phyloP scores from a whole-genome alignment of 1,140 invertebrate species.

The Goniozus legneri region DNA sequence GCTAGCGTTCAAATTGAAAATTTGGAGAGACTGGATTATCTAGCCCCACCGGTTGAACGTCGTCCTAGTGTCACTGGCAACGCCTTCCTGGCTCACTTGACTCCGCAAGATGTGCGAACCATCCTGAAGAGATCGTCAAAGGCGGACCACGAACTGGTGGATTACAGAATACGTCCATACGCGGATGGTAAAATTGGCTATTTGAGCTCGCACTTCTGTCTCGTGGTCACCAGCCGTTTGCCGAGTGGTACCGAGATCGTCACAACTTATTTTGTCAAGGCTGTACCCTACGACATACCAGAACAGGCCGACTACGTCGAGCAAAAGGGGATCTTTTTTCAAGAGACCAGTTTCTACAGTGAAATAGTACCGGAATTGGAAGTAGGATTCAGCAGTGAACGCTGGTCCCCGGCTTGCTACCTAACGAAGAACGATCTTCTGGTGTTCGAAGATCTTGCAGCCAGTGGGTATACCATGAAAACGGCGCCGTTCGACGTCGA shows the following conservation, averaged over 20 bases:
- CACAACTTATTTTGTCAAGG: constrained; percentile 56
- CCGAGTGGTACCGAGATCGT: constrained; percentile 14
- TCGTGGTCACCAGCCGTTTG: constrained; percentile 20
- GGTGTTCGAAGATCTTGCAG: constrained; percentile 51
- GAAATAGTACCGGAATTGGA: constrained; percentile 44
- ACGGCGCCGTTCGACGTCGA: constrained; percentile 49
- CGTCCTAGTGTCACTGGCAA: too few species aligned
- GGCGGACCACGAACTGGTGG: constrained; percentile 12
- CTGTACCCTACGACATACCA: constrained; percentile 43
- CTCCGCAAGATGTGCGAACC: too few species aligned
- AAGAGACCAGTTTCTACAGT: constrained; percentile 52
- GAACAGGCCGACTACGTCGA: constrained; percentile 47
- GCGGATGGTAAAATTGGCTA: constrained; percentile 51
- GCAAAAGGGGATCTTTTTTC: constrained; percentile 52
- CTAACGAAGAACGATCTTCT: constrained; percentile 46
- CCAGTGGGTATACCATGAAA: constrained; percentile 38
- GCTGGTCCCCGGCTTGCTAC: constrained; percentile 47
- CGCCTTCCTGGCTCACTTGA: too few species aligned
- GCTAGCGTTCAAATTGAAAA: too few species aligned
- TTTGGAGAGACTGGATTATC: too few species aligned
- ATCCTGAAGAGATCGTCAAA: too few species aligned
- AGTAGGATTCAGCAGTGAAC: constrained; percentile 26
- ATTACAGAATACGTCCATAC: constrained; percentile 29
- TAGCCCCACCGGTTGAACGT: too few species aligned
- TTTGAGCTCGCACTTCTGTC: constrained; percentile 50